Percentiles rank a stretch among this genome's conserved stretches.
Conservation (phyloP, 2,797 vertebrate genomes). For the Silurus aristotelis region DNA sequence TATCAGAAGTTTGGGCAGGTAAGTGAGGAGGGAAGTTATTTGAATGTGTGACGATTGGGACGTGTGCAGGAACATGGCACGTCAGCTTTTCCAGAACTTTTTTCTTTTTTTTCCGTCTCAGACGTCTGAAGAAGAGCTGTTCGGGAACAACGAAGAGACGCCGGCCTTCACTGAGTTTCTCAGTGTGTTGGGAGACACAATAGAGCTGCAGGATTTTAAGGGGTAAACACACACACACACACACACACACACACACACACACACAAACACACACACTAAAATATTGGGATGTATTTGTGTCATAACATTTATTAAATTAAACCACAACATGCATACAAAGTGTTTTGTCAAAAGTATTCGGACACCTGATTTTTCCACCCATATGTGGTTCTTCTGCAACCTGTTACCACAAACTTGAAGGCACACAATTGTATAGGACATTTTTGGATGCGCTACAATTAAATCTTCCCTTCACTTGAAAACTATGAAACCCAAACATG, state of each 20-base stretch:
- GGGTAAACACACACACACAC: slow-evolving; percentile 69
- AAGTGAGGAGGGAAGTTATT: slow-evolving; percentile 53
- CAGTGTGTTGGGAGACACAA: slow-evolving; percentile 84
- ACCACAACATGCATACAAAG: neutral
- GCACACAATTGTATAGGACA: too few species aligned
- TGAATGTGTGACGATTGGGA: neutral
- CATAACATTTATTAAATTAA: neutral
- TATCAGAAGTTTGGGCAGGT: slow-evolving; percentile 97
- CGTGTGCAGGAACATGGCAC: neutral
- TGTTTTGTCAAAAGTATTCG: too few species aligned
- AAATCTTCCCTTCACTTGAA: too few species aligned
- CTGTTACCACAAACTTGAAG: too few species aligned
- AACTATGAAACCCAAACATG: too few species aligned
- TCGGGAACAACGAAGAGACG: slow-evolving; percentile 94
- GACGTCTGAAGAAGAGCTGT: slow-evolving; percentile 93
- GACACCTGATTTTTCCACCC: too few species aligned
- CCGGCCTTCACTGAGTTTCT: slow-evolving; percentile 90
- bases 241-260: neutral
- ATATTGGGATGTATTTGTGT: neutral
- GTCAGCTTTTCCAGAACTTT: neutral
- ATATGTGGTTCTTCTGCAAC: too few species aligned
- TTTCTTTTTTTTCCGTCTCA: slow-evolving; percentile 55
- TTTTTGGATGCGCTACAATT: too few species aligned
- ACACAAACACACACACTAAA: neutral
- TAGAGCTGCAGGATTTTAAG: slow-evolving; percentile 95